Base-by-base conservation (phyloP, 2,113 vertebrate genomes). In the Python bivittatus region DNA sequence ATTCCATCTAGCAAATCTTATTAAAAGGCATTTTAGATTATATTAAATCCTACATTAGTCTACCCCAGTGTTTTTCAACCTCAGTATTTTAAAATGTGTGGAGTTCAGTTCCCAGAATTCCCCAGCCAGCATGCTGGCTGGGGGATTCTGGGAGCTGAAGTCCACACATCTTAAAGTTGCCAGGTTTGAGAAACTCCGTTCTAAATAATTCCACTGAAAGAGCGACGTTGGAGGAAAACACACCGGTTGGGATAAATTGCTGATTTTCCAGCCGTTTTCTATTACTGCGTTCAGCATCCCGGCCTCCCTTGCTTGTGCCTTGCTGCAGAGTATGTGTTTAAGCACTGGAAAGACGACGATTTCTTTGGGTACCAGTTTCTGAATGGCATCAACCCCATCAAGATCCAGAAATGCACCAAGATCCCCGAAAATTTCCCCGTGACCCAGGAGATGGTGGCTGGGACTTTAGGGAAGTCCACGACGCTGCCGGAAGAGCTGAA, bases 331-430 rank as follows among this genome's bases (percentile, higher is more conserved):
- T 98, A 97, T 7, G 96, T 98, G 15, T 84, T 95, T 1, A 91
- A 95, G 52, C 98, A 98, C 94, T 99, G 98, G 98, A 91, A 52
- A 53, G 98, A 98, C 1, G 98, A 98, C 6, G 94, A 93, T 10
- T 98, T 98, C 93, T 99, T 99, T 54, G 98, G 98, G 5, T 97
- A 98, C 93, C 98, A 98, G 94, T 97, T 96, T 94, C 97, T 98
- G 94, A 98, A 98, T 0, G 98, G 98, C 88, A 96, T 97, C 88
- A 99, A 99, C 95, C 98, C 98, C 9, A 92, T 97, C 11, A 1
- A 97, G 91, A 93, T 98, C 79, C 93, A 48, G 83, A 95, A 93
- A 89, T 98, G 97, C 85, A 79, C 1, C 1, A 13, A 15, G 6
- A 94, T 98, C 60, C 98, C 98, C 0, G 91, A 96, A 1, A 98